Evolutionary conservation across 2,113 vertebrate genomes (phyloP), one percentile per base, ranked within the genome.

Genomic region (Proteles cristata): DNA sequence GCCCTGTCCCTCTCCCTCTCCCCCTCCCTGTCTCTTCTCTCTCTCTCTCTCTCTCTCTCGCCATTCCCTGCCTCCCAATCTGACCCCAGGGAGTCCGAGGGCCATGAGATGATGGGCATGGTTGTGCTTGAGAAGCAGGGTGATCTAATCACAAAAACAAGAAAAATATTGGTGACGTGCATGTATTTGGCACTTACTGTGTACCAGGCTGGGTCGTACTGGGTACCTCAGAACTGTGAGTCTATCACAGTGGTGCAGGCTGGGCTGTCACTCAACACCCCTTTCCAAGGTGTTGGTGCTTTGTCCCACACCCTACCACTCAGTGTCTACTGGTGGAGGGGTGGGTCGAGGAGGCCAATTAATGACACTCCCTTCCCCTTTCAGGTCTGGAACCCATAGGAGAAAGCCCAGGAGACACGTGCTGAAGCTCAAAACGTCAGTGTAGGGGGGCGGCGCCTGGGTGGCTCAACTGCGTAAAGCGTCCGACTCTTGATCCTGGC

Each of bases 121-220:
- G 33, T 0, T 0, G 15, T 4, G 5, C 76, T 50, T 73, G 25
- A 55, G 58, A 73, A 73, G 33, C 7, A 12, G 6, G 33, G 58
- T 28, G 11, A 8, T 45, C 50, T 23, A 45, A 69, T 25, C 66
- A 55, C 15, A 74, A 28, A n/a, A 6, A 68, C 48, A 58, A 11
- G 35, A 69, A n/a, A 31, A 11, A 7, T 21, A 11, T 50, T 4
- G 9, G 7, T 39, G 48, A 25, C 2, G 7, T 2, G 0, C 4
- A 0, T 17, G 5, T 25, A 9, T 11, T 33, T n/a, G 81, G 10
- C 23, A 48, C 50, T 53, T 43, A 7, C n/a, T 14, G 9, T 8
- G 43, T 1, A 19, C 14, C 31, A 50, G 50, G 6, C 23, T 55
- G 3, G 55, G 31, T 81, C 65, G 15, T 5, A 0, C 45, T 14